A percentile compares a stretch with the other conserved stretches of the same genome.
Conservation (phyloP, 2,113 vertebrate species). For the Hippocampus barbouri region DNA sequence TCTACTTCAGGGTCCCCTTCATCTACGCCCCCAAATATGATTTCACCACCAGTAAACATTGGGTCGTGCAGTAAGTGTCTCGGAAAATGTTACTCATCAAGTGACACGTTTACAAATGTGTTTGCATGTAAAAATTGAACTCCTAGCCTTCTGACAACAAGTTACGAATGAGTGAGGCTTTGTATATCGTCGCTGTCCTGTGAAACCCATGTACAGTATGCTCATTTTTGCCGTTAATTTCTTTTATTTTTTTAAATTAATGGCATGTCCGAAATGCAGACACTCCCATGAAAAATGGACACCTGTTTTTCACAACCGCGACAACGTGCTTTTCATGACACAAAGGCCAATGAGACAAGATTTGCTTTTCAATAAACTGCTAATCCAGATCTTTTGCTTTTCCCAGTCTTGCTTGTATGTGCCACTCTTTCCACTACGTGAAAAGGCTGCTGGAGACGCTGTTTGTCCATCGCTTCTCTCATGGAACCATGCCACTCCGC, state of each 20-base stretch:
- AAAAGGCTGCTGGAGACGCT: constrained; percentile 89
- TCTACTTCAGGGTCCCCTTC: constrained; percentile 89
- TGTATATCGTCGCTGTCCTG: not conserved
- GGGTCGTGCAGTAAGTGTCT: constrained; percentile 85
- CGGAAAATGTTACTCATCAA: not conserved
- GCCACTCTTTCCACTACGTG: constrained; percentile 87
- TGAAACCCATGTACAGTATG: too few species aligned
- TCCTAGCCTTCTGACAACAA: not conserved
- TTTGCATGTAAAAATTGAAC: not conserved
- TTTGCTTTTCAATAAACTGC: not conserved
- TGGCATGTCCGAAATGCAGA: too few species aligned
- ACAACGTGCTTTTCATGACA: not conserved
- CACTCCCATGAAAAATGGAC: too few species aligned
- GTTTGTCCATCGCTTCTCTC: constrained; percentile 90
- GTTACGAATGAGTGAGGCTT: not conserved
- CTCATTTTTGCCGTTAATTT: too few species aligned
- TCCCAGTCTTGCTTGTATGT: constrained; percentile 84
- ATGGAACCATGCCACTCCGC: constrained; percentile 87
- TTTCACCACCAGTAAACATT: constrained; percentile 88
- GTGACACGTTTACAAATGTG: not conserved
- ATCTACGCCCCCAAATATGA: constrained; percentile 85
- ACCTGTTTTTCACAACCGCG: too few species aligned
- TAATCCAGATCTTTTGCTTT: constrained; percentile 9
- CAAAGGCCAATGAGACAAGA: not conserved
- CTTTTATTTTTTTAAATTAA: too few species aligned